Percentiles rank a stretch among this genome's conserved stretches.
Evolutionary conservation across 2,888 invertebrate species (phyloP).

Genomic region (Acronicta alni): DNA sequence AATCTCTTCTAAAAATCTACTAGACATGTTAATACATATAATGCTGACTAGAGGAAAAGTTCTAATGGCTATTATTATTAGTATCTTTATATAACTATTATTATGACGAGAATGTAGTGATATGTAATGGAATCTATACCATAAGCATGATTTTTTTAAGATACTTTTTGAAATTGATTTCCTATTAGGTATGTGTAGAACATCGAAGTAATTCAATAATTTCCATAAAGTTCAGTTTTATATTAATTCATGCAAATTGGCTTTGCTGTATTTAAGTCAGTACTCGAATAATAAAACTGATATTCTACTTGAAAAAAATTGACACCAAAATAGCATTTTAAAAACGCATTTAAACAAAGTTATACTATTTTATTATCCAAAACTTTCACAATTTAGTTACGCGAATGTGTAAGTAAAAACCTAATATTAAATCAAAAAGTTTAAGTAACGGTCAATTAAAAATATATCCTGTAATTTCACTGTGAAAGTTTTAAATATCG

Average conservation of each 20-base stretch:
- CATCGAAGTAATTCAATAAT: no score
- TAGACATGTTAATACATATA: conserved; percentile 11
- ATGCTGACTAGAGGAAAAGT: conserved; percentile 21
- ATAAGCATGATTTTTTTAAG: no score
- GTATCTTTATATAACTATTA: background rate
- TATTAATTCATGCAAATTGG: no score
- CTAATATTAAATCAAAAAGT: background rate
- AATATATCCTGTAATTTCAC: background rate
- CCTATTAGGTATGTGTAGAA: no score
- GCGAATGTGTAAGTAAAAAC: background rate
- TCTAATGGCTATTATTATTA: conserved; percentile 6
- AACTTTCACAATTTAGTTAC: conserved; percentile 34
- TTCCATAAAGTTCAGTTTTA: no score
- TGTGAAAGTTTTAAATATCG: conserved; percentile 36
- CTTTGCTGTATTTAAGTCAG: background rate
- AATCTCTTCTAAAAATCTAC: conserved; percentile 2
- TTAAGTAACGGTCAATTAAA: background rate
- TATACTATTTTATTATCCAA: conserved; percentile 14
- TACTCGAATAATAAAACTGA: conserved; percentile 8
- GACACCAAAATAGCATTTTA: conserved; percentile 17
- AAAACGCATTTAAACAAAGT: background rate
- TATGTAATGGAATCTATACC: conserved; percentile 2
- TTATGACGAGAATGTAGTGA: background rate
- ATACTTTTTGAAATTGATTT: no score
- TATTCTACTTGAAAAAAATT: conserved; percentile 31